These are phyloP conservation scores for Oreonectes daqikongensis DNA, from an alignment of 2,797 vertebrate species.

Conservation along the genomic window DNA sequence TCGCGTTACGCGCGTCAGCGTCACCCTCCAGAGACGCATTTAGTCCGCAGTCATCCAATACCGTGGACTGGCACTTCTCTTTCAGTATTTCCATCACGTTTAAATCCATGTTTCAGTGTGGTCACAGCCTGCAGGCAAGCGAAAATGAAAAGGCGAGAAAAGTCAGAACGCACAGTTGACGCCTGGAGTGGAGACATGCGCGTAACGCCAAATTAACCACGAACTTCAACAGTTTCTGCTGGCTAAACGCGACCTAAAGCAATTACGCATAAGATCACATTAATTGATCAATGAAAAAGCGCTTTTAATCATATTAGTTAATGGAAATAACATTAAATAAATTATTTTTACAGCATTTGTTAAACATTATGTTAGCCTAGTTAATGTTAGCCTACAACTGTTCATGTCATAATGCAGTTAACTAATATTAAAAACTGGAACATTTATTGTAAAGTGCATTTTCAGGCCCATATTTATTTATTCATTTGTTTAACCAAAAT, in stretches of 20 bases:
- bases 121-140: conserved; percentile 13
- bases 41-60: conserved; percentile 74
- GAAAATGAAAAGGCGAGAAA: conserved; percentile 6
- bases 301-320: no score
- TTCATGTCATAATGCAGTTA: no score
- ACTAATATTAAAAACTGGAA: no score
- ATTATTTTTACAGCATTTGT: no score
- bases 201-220: not conserved
- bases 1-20: conserved; percentile 44
- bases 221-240: not conserved
- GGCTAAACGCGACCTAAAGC: not conserved
- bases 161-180: not conserved
- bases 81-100: conserved; percentile 85
- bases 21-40: conserved; percentile 51
- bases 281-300: no score
- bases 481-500: no score
- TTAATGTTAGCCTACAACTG: no score
- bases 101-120: conserved; percentile 77
- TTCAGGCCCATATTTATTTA: no score
- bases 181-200: not conserved
- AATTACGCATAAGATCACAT: no score
- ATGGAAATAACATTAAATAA: no score
- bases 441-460: no score
- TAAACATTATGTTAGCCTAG: no score
- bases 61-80: conserved; percentile 76